Percentiles rank a stretch among this genome's conserved stretches.
Conservation (phyloP, 1,140 invertebrate genomes). For the Neodiprion lecontei region DNA sequence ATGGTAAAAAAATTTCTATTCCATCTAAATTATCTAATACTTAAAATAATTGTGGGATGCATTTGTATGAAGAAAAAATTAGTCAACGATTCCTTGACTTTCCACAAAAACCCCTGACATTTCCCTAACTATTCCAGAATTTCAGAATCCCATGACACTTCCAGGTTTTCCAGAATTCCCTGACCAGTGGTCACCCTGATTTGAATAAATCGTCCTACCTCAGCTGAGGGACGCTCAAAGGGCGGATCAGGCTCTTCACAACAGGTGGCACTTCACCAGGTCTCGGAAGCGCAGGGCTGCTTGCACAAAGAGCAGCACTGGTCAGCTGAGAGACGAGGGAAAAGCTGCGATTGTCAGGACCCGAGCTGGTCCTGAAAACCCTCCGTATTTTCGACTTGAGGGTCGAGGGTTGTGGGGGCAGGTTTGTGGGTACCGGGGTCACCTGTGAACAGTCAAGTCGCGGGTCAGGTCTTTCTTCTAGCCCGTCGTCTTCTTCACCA, state of each 20-base stretch:
- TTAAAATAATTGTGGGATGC: too few relatives aligned
- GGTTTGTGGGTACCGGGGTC: slow-evolving; percentile 43
- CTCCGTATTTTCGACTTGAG: slow-evolving; percentile 66
- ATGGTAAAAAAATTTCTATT: slow-evolving; percentile 8
- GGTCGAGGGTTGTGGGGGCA: slow-evolving; percentile 48
- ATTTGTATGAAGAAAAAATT: too few relatives aligned
- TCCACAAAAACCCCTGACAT: too few relatives aligned
- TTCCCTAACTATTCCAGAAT: background rate
- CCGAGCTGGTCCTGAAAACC: slow-evolving; percentile 63
- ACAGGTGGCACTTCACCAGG: slow-evolving; percentile 59
- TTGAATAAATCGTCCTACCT: slow-evolving; percentile 39
- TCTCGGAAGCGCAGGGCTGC: slow-evolving; percentile 67
- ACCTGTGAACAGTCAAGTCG: slow-evolving; percentile 32
- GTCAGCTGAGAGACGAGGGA: slow-evolving; percentile 68
- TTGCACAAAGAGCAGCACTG: slow-evolving; percentile 68
- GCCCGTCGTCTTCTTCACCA: slow-evolving; percentile 32
- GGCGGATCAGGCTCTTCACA: slow-evolving; percentile 66
- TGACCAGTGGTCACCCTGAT: background rate
- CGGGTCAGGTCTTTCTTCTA: background rate
- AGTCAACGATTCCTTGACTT: too few relatives aligned
- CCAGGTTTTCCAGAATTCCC: background rate
- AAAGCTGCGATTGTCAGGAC: slow-evolving; percentile 54
- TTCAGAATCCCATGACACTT: background rate
- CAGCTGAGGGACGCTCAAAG: slow-evolving; percentile 67
- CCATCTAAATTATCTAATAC: background rate